These are phyloP conservation scores for Rhinoderma darwinii DNA, from an alignment of 2,113 vertebrate genomes.

Conservation along the genomic window DNA sequence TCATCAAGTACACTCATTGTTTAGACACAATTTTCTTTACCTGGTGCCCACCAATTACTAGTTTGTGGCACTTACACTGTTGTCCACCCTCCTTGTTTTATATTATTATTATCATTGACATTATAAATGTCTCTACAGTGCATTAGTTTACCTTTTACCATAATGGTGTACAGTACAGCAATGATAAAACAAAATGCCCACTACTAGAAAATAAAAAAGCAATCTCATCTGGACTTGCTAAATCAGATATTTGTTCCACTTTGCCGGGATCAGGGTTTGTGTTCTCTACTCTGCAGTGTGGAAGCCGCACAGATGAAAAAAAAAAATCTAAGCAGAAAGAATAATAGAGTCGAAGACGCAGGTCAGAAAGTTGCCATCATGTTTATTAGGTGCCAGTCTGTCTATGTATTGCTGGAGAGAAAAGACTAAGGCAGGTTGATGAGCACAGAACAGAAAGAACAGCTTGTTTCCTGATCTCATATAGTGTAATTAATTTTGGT, in stretches of 20 bases:
- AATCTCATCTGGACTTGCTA: neutral
- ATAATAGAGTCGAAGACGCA: constrained; percentile 37
- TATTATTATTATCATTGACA: too few species aligned
- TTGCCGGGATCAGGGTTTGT: neutral
- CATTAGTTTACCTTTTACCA: neutral
- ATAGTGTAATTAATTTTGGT: neutral
- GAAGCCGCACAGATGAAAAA: neutral
- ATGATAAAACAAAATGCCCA: too few species aligned
- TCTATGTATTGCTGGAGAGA: neutral
- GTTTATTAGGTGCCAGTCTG: constrained; percentile 34
- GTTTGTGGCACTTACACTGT: too few species aligned
- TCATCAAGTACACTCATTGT: too few species aligned
- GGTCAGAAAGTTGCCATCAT: constrained; percentile 46
- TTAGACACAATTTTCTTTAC: too few species aligned
- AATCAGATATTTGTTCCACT: neutral
- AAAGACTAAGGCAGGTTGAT: neutral
- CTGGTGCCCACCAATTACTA: too few species aligned
- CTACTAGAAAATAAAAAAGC: constrained; percentile 2
- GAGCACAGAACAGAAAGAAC: neutral
- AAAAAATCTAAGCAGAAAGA: constrained; percentile 37
- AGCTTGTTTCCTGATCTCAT: too few species aligned
- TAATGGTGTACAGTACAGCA: neutral
- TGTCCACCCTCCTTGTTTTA: too few species aligned
- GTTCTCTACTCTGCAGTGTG: neutral
- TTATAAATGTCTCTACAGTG: neutral